phyloP scores from a whole-genome alignment of 2,113 vertebrate genomes.

The Hepsetus odoe region DNA sequence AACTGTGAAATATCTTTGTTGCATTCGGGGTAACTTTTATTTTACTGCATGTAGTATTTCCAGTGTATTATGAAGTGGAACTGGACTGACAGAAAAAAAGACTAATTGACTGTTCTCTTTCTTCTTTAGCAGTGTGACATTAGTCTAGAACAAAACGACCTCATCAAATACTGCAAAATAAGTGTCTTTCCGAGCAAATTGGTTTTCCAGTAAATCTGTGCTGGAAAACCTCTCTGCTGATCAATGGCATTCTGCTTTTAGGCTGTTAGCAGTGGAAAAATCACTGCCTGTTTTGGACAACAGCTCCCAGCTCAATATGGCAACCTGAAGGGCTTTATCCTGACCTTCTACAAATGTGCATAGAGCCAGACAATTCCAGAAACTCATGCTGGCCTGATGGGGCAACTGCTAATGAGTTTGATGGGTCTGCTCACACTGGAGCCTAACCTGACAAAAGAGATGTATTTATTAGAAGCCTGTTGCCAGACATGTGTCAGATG shows the following conservation, averaged over 20 bases:
- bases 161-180: constrained; percentile 49
- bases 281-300: constrained; percentile 1
- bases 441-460: not conserved
- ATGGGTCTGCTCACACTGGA: constrained; percentile 32
- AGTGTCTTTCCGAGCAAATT: constrained; percentile 14
- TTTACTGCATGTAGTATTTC: too few relatives aligned
- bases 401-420: constrained; percentile 5
- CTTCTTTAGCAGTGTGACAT: not conserved
- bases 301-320: constrained; percentile 30
- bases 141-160: constrained; percentile 27
- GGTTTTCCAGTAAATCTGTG: constrained; percentile 22
- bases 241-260: constrained; percentile 37
- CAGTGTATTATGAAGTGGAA: not conserved
- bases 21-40: too few relatives aligned
- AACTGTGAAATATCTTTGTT: too few relatives aligned
- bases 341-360: constrained; percentile 28
- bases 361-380: constrained; percentile 52
- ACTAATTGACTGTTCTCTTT: not conserved
- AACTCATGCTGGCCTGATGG: constrained; percentile 53
- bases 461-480: not conserved
- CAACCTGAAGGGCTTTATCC: constrained; percentile 56
- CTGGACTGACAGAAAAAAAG: not conserved
- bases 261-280: constrained; percentile 32
- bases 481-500: not conserved
- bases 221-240: constrained; percentile 46